Percentiles rank a stretch among this genome's conserved stretches.
These are phyloP conservation scores for Enteromius viviparus DNA, from an alignment of 2,797 vertebrate species.

Conservation along the genomic window DNA sequence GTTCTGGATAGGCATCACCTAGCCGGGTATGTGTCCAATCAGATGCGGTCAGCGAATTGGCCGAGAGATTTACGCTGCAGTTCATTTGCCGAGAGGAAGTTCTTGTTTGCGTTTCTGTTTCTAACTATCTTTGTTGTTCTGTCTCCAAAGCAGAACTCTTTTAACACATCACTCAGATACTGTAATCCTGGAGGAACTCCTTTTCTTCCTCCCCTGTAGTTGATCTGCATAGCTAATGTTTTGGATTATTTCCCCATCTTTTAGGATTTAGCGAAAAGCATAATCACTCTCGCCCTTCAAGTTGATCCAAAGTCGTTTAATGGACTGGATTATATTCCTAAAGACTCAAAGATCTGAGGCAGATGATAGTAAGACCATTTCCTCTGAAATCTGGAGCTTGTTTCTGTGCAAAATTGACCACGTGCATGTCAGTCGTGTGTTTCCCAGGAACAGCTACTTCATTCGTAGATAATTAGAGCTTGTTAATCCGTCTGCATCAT, in stretches of 20 bases:
- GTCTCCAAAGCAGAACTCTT: slow-evolving; percentile 41
- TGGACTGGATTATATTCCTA: slow-evolving; percentile 15
- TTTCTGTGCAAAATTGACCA: slow-evolving; percentile 1
- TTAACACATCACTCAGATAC: slow-evolving; percentile 35
- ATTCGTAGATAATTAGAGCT: slow-evolving; percentile 34
- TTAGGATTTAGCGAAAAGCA: slow-evolving; percentile 14
- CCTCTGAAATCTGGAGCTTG: slow-evolving; percentile 14
- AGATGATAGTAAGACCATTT: slow-evolving; percentile 9
- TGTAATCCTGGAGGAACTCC: background rate
- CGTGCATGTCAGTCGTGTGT: background rate
- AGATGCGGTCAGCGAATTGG: slow-evolving; percentile 29
- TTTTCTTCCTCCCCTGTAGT: slow-evolving; percentile 21
- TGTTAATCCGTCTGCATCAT: slow-evolving; percentile 18
- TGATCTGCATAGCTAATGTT: slow-evolving; percentile 21
- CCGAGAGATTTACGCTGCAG: slow-evolving; percentile 5
- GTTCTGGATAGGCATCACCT: slow-evolving; percentile 26
- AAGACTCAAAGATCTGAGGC: slow-evolving; percentile 14
- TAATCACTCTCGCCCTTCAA: slow-evolving; percentile 26
- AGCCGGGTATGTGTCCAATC: slow-evolving; percentile 24
- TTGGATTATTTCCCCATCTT: slow-evolving; percentile 25
- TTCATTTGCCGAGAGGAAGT: slow-evolving; percentile 23
- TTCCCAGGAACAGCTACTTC: slow-evolving; percentile 24
- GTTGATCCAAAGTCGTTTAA: slow-evolving; percentile 1
- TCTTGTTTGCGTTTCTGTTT: slow-evolving; percentile 41
- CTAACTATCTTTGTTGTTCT: slow-evolving; percentile 41